Evolutionary conservation across 1,140 invertebrate species (phyloP).

Genomic region (Trichoplusia ni): DNA sequence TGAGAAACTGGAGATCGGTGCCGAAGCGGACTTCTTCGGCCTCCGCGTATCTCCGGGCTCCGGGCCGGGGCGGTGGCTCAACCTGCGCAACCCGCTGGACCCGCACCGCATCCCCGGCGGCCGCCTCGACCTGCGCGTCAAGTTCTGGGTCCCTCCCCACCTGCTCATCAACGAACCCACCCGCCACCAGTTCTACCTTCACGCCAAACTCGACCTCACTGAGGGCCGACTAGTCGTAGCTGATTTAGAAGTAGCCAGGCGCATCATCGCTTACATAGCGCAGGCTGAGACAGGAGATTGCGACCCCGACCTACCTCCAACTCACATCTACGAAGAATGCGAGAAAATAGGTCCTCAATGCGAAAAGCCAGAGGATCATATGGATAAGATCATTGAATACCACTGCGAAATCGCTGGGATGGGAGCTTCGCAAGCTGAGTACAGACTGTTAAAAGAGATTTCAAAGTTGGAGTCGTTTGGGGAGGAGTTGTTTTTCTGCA

Average conservation of each 20-base stretch:
- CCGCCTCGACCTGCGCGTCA: constrained; percentile 86
- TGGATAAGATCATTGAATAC: constrained; percentile 84
- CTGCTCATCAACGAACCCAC: constrained; percentile 91
- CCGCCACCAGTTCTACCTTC: constrained; percentile 92
- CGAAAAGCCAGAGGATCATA: constrained; percentile 84
- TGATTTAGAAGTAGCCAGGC: constrained; percentile 86
- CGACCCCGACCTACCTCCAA: constrained; percentile 82
- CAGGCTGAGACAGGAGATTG: constrained; percentile 88
- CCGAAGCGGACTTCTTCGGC: constrained; percentile 94
- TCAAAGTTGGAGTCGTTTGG: constrained; percentile 90
- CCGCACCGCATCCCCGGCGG: constrained; percentile 84
- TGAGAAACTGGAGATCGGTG: constrained; percentile 89
- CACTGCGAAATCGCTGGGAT: constrained; percentile 82
- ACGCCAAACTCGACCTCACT: constrained; percentile 88
- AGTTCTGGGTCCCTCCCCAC: constrained; percentile 96
- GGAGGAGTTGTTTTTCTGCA: constrained; percentile 91
- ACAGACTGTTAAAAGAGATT: constrained; percentile 90
- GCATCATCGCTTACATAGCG: constrained; percentile 88
- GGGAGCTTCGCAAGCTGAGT: constrained; percentile 85
- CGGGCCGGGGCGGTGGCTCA: constrained; percentile 91
- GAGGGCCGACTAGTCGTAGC: constrained; percentile 86
- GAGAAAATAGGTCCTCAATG: constrained; percentile 83
- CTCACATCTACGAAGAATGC: constrained; percentile 84
- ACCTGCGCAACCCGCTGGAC: constrained; percentile 91
- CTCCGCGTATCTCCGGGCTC: constrained; percentile 86